Evolutionary conservation across 2,797 vertebrate genomes (phyloP), one percentile per base, ranked within the genome.

Genomic region (Enoplosus armatus): DNA sequence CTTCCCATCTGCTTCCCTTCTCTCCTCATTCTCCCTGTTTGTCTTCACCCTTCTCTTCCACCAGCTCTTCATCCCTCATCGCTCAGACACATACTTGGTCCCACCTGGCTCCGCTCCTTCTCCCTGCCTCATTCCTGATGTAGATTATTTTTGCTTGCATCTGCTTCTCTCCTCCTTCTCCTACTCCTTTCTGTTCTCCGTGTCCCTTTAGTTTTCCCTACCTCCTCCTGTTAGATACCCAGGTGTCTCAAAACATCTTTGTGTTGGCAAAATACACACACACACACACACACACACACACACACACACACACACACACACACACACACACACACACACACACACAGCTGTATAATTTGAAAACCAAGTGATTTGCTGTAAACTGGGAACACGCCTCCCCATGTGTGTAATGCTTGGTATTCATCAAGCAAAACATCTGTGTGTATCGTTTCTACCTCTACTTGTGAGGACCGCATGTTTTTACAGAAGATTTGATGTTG

Each of bases 281-380:
- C 45, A 35, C 58, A 60, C 26, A 31, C 54, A 41, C n/a, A 35
- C 67, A 72, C 68, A 29, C 24, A 0, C 73, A 71, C 65, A 54
- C 60, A 51, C 41, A 77, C 78, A 80, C n/a, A 59, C 24, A 27
- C 61, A 56, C 45, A 26, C 47, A 54, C 26, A 76, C 75, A 71
- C 45, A 16, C 47, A 61, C 71, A 63, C 69, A 26, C 73, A 84
- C 75, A 73, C 75, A 72, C 45, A 18, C 47, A 61, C 71, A 63
- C 69, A 27, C 71, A 84, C 75, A 86, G 75, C 85, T 86, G 84
- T 78, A 68, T 83, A 20, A 59, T 88, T 84, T 85, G 65, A 72
- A 78, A 87, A 74, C 53, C 71, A 69, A 79, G 75, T 81, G 55
- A 84, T 82, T 86, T 84, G 70, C 75, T 72, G 31, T 74, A 67